Conservation (phyloP, 1,140 invertebrate species). For the Triops cancriformis region DNA sequence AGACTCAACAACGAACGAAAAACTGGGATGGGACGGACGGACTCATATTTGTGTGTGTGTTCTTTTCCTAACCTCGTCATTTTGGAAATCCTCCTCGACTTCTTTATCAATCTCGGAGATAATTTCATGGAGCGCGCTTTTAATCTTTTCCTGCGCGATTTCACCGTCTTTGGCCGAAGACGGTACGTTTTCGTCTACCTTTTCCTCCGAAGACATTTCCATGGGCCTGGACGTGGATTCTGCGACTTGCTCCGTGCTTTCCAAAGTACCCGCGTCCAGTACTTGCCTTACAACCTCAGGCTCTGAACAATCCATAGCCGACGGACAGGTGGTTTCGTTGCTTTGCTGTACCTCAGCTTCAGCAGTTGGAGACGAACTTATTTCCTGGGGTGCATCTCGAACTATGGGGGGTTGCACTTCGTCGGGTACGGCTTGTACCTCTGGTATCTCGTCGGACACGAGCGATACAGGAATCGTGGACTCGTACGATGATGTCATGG, state of each 20-base stretch:
- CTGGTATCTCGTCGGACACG: background rate
- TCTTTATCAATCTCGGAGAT: conserved; percentile 51
- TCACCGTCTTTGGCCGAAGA: conserved; percentile 33
- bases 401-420: background rate
- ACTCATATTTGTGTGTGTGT: too few relatives aligned
- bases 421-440: background rate
- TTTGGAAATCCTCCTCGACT: conserved; percentile 35
- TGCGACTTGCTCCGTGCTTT: background rate
- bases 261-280: background rate
- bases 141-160: conserved; percentile 47
- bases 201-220: background rate
- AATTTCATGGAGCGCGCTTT: conserved; percentile 49
- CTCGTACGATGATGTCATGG: background rate
- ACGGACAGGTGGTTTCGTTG: background rate
- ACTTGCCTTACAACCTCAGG: background rate
- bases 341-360: background rate
- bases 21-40: background rate
- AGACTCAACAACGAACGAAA: background rate
- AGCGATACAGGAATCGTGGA: background rate
- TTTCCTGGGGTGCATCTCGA: background rate
- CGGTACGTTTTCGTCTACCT: background rate
- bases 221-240: background rate
- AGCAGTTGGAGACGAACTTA: background rate
- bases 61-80: conserved; percentile 30
- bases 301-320: background rate